Conservation (phyloP, 2,888 invertebrate genomes). For the Plusia festucae region DNA sequence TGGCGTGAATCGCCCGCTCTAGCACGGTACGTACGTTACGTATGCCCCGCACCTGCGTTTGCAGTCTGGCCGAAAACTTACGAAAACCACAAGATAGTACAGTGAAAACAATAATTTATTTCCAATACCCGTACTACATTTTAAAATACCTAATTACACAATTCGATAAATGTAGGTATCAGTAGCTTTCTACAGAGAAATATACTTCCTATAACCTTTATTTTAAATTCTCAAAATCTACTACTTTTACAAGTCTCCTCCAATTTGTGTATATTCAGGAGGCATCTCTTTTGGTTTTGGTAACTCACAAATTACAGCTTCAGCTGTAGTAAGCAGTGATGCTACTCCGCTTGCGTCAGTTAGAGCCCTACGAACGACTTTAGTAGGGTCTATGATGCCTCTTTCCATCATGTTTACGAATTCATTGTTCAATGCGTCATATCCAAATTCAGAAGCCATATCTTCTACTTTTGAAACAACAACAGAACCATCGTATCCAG, state of each 20-base stretch:
- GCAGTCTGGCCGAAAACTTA: no score
- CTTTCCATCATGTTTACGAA: constrained; percentile 97
- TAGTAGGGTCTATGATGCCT: constrained; percentile 98
- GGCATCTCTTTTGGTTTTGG: constrained; percentile 60
- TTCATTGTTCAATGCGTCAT: constrained; percentile 96
- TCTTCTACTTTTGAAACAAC: constrained; percentile 97
- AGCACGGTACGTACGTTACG: no score
- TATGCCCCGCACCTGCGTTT: no score
- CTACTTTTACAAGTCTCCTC: constrained; percentile 31
- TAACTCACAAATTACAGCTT: constrained; percentile 97
- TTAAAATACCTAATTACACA: no score
- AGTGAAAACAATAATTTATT: not conserved
- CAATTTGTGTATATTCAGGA: constrained; percentile 32
- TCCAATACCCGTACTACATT: no score
- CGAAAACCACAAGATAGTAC: no score
- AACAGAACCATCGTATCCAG: constrained; percentile 96
- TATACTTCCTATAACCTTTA: not conserved
- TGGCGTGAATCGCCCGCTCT: no score
- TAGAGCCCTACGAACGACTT: constrained; percentile 88
- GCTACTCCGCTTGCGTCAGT: constrained; percentile 83
- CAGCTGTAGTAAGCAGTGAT: constrained; percentile 93
- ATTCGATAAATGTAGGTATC: not conserved
- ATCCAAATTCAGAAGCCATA: constrained; percentile 92
- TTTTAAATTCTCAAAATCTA: constrained; percentile 1
- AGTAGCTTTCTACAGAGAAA: not conserved